Conservation (phyloP, 2,888 invertebrate species). For the Pseudoips prasinana region DNA sequence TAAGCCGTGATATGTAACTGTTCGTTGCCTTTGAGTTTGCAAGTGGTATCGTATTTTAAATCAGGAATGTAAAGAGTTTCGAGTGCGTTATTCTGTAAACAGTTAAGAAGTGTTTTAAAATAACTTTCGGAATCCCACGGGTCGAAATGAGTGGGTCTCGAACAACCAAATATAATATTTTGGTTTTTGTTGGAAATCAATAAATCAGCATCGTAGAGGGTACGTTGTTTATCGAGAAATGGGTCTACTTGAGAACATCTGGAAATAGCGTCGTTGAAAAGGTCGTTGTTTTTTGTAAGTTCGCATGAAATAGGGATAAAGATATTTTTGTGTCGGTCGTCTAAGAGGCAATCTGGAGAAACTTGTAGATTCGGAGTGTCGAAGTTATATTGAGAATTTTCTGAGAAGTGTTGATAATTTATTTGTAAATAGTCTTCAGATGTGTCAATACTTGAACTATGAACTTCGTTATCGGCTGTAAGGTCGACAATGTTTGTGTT, state of each 20-base stretch:
- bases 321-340: slow-evolving; percentile 32
- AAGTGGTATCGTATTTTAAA: slow-evolving; percentile 26
- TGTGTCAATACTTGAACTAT: neutral
- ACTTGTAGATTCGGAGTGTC: slow-evolving; percentile 20
- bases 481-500: slow-evolving; percentile 4
- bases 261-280: slow-evolving; percentile 29
- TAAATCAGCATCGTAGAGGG: slow-evolving; percentile 30
- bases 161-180: slow-evolving; percentile 21
- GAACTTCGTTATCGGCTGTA: neutral
- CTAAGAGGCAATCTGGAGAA: slow-evolving; percentile 27
- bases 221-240: slow-evolving; percentile 24
- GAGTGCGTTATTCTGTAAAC: slow-evolving; percentile 26
- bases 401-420: slow-evolving; percentile 35
- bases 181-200: slow-evolving; percentile 29
- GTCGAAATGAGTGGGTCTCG: slow-evolving; percentile 26
- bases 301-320: slow-evolving; percentile 29
- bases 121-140: slow-evolving; percentile 39
- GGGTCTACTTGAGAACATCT: slow-evolving; percentile 26
- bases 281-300: slow-evolving; percentile 22
- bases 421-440: slow-evolving; percentile 11
- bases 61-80: slow-evolving; percentile 27
- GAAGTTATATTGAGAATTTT: slow-evolving; percentile 17
- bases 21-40: slow-evolving; percentile 16
- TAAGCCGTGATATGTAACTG: slow-evolving; percentile 31
- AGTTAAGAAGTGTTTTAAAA: slow-evolving; percentile 33